Percentiles rank a stretch among this genome's conserved stretches.
Evolutionary conservation across 37 sponge, comb jelly and placozoan genomes (phyloP).

Genomic region (Mnemiopsis leidyi): DNA sequence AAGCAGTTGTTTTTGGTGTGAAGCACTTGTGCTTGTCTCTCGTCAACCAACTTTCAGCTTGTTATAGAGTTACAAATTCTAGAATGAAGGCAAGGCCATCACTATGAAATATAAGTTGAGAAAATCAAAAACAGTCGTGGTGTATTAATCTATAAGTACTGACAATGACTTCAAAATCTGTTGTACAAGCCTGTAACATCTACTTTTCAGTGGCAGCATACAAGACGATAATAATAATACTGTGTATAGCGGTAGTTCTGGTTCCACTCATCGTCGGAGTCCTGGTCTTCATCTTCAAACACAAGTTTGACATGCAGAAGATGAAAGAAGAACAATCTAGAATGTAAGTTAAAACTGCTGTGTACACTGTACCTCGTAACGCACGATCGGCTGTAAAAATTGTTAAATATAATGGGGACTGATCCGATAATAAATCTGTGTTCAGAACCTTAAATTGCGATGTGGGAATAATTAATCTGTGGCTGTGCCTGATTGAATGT

Average conservation of each 20-base stretch:
- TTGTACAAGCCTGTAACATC: too few relatives aligned
- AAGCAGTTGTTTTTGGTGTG: too few relatives aligned
- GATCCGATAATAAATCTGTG: background rate
- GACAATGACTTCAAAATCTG: too few relatives aligned
- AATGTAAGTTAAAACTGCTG: background rate
- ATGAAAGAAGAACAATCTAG: background rate
- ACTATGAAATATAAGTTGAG: background rate
- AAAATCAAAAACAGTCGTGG: too few relatives aligned
- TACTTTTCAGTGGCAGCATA: background rate
- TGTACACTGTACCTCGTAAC: background rate
- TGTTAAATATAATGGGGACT: background rate
- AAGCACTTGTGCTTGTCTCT: too few relatives aligned
- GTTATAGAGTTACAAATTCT: background rate
- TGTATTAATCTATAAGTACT: too few relatives aligned
- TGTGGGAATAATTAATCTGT: background rate
- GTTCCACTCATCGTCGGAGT: conserved; percentile 15
- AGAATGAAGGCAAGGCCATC: background rate
- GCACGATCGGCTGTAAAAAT: too few relatives aligned
- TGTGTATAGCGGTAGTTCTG: conserved; percentile 20
- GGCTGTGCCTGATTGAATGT: background rate
- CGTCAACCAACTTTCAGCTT: too few relatives aligned
- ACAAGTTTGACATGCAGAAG: conserved; percentile 34
- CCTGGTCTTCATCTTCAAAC: conserved; percentile 36
- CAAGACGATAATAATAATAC: conserved; percentile 58
- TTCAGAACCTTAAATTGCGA: background rate